Base-by-base conservation (phyloP, 2,888 invertebrate species). In the Ennomos erosarius region DNA sequence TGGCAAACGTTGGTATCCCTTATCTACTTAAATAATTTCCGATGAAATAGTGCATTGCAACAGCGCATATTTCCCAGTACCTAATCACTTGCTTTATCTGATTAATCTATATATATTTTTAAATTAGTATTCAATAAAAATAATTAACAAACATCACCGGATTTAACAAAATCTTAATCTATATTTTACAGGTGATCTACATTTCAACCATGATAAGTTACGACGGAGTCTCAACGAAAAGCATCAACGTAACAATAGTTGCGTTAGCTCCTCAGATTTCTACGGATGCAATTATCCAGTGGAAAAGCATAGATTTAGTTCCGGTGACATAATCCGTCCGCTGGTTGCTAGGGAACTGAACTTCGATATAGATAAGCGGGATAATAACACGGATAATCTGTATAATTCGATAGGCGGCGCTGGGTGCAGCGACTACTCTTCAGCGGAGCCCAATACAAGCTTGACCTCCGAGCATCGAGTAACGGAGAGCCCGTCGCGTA, bases 401-500 rank as follows among this genome's bases (percentile, higher is more conserved):
- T 91, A 92, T 67, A 90, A 91, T 66, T 88, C 89, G 9, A 88
- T 88, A 49, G 87, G 92, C 57, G 84, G 86, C 3, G 82, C 86
- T 9, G 82, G 76, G 1, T 82, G 79, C 58, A 85, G 82, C 50
- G 84, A 87, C 54, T 86, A 88, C 51, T 82, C 85, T 0, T 85
- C 84, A 4, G 81, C 85, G 1, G 89, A 87, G 5, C 78, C 84
- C 8, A 84, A 84, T 65, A 76, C 73, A 36, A 86, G 76, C 74
- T 71, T 77, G 46, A 81, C 74, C 56, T 82, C 81, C 49, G 91
- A 85, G 69, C 85, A 82, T 76, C 87, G 87, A 76, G 85, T 79
- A 72, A 90, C 81, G 57, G 94, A 90, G 45, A 94, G 94, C 75
- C 94, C 94, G 0, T 93, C 94, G 16, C 94, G 95, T 65, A 96